A percentile compares a stretch with the other conserved stretches of the same genome.
Evolutionary conservation across 2,113 vertebrate genomes (phyloP).

Genomic region (Hemiprocne comata): DNA sequence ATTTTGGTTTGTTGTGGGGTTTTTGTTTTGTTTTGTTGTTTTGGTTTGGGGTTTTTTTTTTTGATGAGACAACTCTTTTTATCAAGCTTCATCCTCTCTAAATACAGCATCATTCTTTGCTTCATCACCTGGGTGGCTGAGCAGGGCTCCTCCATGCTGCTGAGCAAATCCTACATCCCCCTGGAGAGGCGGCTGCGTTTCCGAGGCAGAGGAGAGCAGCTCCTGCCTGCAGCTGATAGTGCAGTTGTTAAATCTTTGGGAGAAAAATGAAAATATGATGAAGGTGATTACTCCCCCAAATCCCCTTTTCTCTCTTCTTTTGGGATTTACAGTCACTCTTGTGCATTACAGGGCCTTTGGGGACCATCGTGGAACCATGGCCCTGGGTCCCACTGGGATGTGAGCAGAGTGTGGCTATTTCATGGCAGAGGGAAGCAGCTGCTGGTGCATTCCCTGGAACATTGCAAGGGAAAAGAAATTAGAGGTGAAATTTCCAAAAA

Average conservation of each 20-base stretch:
- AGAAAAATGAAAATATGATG: background rate
- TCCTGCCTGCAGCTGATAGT: background rate
- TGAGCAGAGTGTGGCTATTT: background rate
- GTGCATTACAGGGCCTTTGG: background rate
- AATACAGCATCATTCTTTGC: background rate
- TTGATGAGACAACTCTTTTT: background rate
- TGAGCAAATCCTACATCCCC: background rate
- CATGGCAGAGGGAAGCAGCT: background rate
- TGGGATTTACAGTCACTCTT: background rate
- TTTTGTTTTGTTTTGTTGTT: too few relatives aligned
- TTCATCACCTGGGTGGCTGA: background rate
- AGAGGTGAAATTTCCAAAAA: background rate
- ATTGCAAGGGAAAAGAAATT: slow-evolving; percentile 15
- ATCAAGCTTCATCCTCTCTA: background rate
- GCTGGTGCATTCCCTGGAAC: background rate
- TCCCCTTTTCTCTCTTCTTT: background rate
- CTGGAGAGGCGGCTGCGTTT: background rate
- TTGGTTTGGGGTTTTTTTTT: too few relatives aligned
- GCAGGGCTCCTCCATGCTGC: background rate
- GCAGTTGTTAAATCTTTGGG: background rate
- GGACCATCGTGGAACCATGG: rapidly evolving
- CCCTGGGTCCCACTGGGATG: rapidly evolving
- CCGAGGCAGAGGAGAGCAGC: background rate
- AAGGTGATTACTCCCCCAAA: background rate
- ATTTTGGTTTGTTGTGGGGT: too few relatives aligned